Evolutionary conservation across 2,888 invertebrate species (phyloP), one percentile per base, ranked within the genome.

Genomic region (Opisthograptis luteolata): DNA sequence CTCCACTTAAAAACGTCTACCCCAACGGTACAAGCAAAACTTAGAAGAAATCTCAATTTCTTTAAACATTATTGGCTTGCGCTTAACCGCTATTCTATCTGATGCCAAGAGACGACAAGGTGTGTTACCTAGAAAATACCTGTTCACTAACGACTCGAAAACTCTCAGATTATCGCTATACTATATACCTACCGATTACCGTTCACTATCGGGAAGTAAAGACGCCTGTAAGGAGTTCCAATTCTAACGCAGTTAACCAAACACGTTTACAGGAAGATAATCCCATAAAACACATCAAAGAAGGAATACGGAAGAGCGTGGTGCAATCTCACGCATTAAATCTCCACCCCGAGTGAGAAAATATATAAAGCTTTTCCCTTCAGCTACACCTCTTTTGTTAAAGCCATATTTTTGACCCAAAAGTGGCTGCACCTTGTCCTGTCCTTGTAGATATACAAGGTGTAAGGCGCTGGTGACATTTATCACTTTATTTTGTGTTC

Each of bases 261-360:
- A 44, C 19, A 24, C 37, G 32, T 22, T 47, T 32, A 43, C 50
- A 52, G 52, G 56, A 58, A 53, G 46, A 25, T 35, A 22, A 15
- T 60, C 60, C 57, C 66, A 73, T 78, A 73, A n/a, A n/a, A n/a
- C n/a, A n/a, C 68, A 70, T 74, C 66, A 74, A 66, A 60, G 59
- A 54, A 50, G 7, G 17, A 22, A n/a, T 19, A 28, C 9, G 59
- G 55, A 57, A 50, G 64, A 57, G 53, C 63, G 46, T 10, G 5
- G 2, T 17, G 2, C 62, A 76, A 78, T 79, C 78, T 68, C 68
- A 66, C 67, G 64, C 68, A 71, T 73, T 80, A 80, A 80, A 83
- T 81, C 78, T 77, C 73, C 59, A 59, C 68, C 70, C 73, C 69
- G 66, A 66, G 63, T 63, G 72, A 71, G 72, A 70, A 77, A 78